Evolutionary conservation across 2,797 vertebrate genomes (phyloP).

Genomic region (Parotocinclus haroldoi): DNA sequence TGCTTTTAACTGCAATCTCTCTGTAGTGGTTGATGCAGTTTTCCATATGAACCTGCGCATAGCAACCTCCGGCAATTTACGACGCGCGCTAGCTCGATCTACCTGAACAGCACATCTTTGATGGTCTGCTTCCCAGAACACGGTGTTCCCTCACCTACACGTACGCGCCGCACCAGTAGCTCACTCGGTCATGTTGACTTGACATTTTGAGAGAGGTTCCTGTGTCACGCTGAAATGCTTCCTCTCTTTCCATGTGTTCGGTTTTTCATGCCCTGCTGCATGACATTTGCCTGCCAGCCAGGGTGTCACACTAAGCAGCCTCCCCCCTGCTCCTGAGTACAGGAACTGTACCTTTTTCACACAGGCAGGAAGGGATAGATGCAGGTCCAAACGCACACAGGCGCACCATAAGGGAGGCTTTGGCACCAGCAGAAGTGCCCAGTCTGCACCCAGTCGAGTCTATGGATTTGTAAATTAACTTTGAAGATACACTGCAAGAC

Average conservation of each 20-base stretch:
- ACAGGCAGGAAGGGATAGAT: constrained; percentile 67
- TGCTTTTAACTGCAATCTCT: too few species aligned
- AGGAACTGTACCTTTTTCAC: constrained; percentile 55
- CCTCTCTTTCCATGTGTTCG: constrained; percentile 40
- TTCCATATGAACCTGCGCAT: too few species aligned
- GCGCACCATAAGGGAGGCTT: constrained; percentile 5
- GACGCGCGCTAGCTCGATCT: constrained; percentile 2
- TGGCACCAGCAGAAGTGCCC: constrained; percentile 11
- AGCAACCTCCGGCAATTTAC: neutral
- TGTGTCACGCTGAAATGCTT: constrained; percentile 47
- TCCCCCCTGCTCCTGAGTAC: constrained; percentile 43
- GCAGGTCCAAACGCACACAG: constrained; percentile 33
- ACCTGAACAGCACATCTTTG: too few species aligned
- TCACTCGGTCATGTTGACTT: constrained; percentile 46
- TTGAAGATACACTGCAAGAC: neutral
- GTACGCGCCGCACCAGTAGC: constrained; percentile 21
- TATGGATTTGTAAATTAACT: neutral
- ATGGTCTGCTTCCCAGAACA: neutral
- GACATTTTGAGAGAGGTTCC: constrained; percentile 59
- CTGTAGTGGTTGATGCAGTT: too few species aligned
- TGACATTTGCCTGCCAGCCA: constrained; percentile 65
- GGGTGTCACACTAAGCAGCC: constrained; percentile 49
- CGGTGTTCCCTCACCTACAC: constrained; percentile 8
- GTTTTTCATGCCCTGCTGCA: constrained; percentile 58
- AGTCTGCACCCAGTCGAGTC: neutral